Conservation (phyloP, 2,888 invertebrate species). For the Zygogramma bicolorata region DNA sequence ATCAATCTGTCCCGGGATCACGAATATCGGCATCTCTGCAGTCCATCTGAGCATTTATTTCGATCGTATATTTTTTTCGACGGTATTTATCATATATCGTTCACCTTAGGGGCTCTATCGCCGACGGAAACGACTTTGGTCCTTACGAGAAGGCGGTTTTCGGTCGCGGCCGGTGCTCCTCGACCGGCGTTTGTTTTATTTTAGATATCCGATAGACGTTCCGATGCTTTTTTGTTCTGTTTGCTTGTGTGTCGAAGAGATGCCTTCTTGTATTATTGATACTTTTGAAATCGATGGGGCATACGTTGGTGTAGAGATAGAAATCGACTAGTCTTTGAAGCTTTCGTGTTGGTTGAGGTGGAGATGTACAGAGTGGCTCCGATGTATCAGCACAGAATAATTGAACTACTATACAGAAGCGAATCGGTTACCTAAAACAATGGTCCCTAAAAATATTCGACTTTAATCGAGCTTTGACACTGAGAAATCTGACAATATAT, state of each 20-base stretch:
- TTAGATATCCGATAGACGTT: slow-evolving; percentile 2
- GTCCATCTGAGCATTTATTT: slow-evolving; percentile 61
- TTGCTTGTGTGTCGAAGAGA: not conserved
- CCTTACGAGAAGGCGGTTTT: not conserved
- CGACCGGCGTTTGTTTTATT: not conserved
- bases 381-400: too few species aligned
- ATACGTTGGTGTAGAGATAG: not conserved
- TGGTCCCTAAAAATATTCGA: too few species aligned
- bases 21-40: slow-evolving; percentile 53
- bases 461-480: too few species aligned
- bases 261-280: not conserved
- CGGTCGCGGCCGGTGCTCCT: not conserved
- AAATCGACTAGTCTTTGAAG: not conserved
- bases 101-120: slow-evolving; percentile 49
- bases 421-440: too few species aligned
- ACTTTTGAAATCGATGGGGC: not conserved
- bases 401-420: too few species aligned
- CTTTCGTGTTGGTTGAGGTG: not conserved
- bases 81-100: slow-evolving; percentile 62
- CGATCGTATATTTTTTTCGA: slow-evolving; percentile 61
- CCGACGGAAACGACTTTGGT: not conserved
- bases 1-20: slow-evolving; percentile 53
- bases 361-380: not conserved
- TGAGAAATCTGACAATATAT: too few species aligned
- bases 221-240: not conserved